Conservation (phyloP, 2,797 vertebrate species). For the Enteromius trimaculatus region DNA sequence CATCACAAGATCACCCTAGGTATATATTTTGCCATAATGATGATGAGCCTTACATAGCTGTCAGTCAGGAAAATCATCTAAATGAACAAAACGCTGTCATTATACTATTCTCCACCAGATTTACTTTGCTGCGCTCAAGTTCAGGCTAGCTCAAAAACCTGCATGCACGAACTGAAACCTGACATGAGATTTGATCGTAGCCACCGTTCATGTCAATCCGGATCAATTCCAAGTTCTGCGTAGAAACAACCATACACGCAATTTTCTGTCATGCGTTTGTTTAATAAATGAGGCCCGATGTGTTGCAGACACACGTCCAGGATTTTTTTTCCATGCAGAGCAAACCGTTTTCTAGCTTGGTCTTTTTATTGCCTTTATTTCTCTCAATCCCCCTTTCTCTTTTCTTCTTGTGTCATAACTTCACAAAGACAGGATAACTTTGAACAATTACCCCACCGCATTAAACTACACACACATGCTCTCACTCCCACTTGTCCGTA, state of each 20-base stretch:
- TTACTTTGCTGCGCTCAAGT: neutral
- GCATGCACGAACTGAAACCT: neutral
- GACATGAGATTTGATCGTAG: neutral
- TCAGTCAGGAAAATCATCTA: neutral
- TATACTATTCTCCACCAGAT: neutral
- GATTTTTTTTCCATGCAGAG: slow-evolving; percentile 25
- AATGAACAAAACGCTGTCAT: neutral
- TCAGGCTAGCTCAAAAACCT: neutral
- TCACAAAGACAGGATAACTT: slow-evolving; percentile 20
- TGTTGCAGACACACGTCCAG: neutral
- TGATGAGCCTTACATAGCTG: neutral
- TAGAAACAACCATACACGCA: neutral
- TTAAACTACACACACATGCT: slow-evolving; percentile 11
- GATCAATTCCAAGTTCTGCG: neutral
- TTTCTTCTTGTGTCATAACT: slow-evolving; percentile 21
- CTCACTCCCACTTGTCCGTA: slow-evolving; percentile 11
- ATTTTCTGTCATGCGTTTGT: neutral
- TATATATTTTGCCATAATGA: neutral
- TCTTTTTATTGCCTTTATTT: slow-evolving; percentile 20
- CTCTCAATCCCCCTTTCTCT: slow-evolving; percentile 9
- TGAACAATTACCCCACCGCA: slow-evolving; percentile 53
- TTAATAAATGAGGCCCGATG: neutral
- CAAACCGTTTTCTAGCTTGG: neutral
- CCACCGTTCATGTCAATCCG: neutral
- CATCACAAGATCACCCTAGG: slow-evolving; percentile 7